A percentile compares a stretch with the other conserved stretches of the same genome.
Conservation (phyloP, 2,888 invertebrate species). For the Dasypolia templi region DNA sequence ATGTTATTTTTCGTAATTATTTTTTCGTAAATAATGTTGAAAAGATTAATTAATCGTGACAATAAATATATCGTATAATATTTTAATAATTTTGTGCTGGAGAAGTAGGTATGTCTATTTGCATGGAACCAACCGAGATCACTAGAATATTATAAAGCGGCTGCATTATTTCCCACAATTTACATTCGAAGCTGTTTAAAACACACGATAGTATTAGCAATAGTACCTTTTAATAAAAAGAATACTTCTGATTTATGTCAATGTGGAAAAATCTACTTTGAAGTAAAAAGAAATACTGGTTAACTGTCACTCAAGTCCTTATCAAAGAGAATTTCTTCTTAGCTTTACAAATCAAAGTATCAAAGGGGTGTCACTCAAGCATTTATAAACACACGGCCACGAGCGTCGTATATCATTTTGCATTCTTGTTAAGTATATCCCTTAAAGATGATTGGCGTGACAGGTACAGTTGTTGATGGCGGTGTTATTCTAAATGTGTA, state of each 20-base stretch:
- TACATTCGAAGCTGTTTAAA: neutral
- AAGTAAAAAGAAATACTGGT: constrained; percentile 47
- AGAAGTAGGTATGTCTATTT: neutral
- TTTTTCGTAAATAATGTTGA: constrained; percentile 2
- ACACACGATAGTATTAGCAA: neutral
- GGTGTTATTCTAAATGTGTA: neutral
- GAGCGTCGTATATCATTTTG: constrained; percentile 78
- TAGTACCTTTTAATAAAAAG: neutral
- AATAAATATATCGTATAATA: neutral
- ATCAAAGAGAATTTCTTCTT: constrained; percentile 72
- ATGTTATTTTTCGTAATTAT: constrained; percentile 50
- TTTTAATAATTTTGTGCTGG: neutral
- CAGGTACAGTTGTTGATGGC: constrained; percentile 70
- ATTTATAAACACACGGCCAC: constrained; percentile 77
- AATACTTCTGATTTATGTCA: constrained; percentile 13
- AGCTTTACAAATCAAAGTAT: constrained; percentile 75
- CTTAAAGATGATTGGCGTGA: constrained; percentile 74
- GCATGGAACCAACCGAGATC: neutral
- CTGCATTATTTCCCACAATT: neutral
- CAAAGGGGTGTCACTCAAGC: constrained; percentile 84
- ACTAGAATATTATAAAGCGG: neutral
- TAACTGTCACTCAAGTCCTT: constrained; percentile 49
- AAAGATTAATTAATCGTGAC: neutral
- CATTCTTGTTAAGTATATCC: constrained; percentile 77
- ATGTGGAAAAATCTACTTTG: constrained; percentile 34